phyloP scores from a whole-genome alignment of 2,888 invertebrate species.

The Netelia inedita region DNA sequence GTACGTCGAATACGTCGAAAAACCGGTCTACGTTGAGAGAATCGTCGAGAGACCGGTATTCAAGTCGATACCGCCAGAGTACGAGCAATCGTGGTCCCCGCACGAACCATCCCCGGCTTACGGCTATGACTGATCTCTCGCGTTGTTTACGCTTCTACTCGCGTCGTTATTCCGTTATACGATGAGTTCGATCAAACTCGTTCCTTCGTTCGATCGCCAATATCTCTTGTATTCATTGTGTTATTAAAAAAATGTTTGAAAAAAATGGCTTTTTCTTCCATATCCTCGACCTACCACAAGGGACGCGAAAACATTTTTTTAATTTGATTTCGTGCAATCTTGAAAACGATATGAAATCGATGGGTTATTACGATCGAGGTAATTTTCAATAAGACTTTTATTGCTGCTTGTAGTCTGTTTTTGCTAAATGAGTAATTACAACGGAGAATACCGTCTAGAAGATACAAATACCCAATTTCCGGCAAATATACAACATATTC shows the following conservation, averaged over 20 bases:
- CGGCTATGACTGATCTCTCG: conserved; percentile 73
- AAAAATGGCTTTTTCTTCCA: no score
- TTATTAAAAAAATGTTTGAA: no score
- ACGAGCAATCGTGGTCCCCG: conserved; percentile 76
- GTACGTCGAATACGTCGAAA: conserved; percentile 83
- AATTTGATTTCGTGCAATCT: not conserved
- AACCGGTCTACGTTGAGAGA: conserved; percentile 81
- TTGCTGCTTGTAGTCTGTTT: conserved; percentile 47
- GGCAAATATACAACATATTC: conserved; percentile 72
- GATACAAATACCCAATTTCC: conserved; percentile 73
- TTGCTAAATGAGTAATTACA: conserved; percentile 61
- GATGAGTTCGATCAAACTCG: no score
- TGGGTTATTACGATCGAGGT: not conserved
- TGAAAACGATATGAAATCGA: not conserved
- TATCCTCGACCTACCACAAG: no score
- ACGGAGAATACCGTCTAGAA: conserved; percentile 69
- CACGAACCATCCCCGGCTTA: conserved; percentile 77
- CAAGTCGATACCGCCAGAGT: conserved; percentile 76
- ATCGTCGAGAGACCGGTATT: conserved; percentile 80
- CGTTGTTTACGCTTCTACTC: not conserved
- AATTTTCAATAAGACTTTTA: conserved; percentile 52
- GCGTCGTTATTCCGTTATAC: not conserved
- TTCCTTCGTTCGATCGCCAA: no score
- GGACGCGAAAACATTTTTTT: no score
- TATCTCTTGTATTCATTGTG: no score